Percentiles rank a stretch among this genome's conserved stretches.
These are phyloP conservation scores for Hirtodrosophila cameraria DNA, from an alignment of 2,888 invertebrate genomes.

Conservation along the genomic window DNA sequence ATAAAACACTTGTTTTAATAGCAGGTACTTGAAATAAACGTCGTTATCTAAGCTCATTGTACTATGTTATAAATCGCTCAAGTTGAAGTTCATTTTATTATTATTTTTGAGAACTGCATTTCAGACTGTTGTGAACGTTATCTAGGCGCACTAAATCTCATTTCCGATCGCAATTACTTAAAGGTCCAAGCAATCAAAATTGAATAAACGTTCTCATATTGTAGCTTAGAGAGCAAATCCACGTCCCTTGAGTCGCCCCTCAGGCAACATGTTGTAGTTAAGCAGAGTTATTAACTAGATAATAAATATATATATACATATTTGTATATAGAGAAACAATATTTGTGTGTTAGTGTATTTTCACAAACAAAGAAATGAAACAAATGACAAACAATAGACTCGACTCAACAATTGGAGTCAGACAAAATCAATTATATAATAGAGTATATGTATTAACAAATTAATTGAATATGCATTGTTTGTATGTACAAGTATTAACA, in stretches of 20 bases:
- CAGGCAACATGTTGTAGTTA: conserved; percentile 62
- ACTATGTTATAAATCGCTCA: conserved; percentile 6
- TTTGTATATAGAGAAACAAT: conserved; percentile 10
- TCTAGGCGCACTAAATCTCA: conserved; percentile 14
- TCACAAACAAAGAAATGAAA: conserved; percentile 2
- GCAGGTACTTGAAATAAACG: conserved; percentile 11
- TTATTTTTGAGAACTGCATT: not conserved
- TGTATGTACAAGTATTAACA: conserved; percentile 26
- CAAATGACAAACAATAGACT: conserved; percentile 35
- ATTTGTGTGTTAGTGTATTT: conserved; percentile 15
- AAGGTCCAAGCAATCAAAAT: not conserved
- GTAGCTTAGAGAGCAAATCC: conserved; percentile 13
- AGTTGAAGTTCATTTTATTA: not conserved
- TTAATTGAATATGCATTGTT: conserved; percentile 10
- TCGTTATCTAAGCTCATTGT: conserved; percentile 17
- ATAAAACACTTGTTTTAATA: conserved; percentile 4
- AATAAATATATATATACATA: conserved; percentile 41
- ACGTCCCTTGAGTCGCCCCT: conserved; percentile 9
- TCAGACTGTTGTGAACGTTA: conserved; percentile 1
- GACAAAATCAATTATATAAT: conserved; percentile 24
- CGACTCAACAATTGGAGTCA: conserved; percentile 28
- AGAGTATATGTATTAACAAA: not conserved
- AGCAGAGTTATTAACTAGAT: conserved; percentile 55
- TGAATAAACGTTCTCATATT: conserved; percentile 1
- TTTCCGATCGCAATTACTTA: conserved; percentile 19